These are phyloP conservation scores for Bombus waltoni DNA, from an alignment of 1,140 invertebrate species.

Conservation along the genomic window DNA sequence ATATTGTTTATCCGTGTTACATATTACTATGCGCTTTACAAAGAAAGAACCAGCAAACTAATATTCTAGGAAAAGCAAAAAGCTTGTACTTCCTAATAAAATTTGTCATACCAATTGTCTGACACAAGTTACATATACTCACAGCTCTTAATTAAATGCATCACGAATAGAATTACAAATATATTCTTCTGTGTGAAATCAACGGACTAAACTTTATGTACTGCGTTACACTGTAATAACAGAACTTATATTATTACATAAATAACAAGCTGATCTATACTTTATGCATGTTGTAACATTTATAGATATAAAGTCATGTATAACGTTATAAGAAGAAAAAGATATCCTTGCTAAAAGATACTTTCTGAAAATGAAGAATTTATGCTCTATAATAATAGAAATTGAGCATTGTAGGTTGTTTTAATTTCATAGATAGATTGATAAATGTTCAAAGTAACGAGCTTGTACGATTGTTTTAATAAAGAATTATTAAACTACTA, in stretches of 20 bases:
- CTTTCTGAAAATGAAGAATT: background rate
- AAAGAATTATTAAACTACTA: background rate
- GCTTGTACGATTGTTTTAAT: no score
- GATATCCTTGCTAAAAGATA: background rate
- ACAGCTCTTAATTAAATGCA: slow-evolving; percentile 31
- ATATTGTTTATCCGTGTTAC: background rate
- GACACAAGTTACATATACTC: slow-evolving; percentile 3
- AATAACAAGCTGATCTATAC: background rate
- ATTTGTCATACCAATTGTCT: background rate
- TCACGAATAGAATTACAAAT: slow-evolving; percentile 32
- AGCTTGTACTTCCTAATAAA: slow-evolving; percentile 21
- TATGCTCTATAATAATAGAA: slow-evolving; percentile 1
- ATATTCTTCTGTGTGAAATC: slow-evolving; percentile 28
- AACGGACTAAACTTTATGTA: background rate
- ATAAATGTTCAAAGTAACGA: background rate
- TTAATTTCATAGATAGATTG: background rate
- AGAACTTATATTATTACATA: background rate
- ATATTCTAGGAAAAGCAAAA: background rate
- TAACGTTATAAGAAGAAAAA: no score
- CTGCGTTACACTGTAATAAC: background rate
- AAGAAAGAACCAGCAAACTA: background rate
- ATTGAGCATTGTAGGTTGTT: background rate
- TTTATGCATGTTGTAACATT: background rate
- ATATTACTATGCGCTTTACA: background rate
- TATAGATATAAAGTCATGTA: background rate